Evolutionary conservation across 92 coral and sea anemone genomes (phyloP).

Genomic region (Anthopleura xanthogrammica): DNA sequence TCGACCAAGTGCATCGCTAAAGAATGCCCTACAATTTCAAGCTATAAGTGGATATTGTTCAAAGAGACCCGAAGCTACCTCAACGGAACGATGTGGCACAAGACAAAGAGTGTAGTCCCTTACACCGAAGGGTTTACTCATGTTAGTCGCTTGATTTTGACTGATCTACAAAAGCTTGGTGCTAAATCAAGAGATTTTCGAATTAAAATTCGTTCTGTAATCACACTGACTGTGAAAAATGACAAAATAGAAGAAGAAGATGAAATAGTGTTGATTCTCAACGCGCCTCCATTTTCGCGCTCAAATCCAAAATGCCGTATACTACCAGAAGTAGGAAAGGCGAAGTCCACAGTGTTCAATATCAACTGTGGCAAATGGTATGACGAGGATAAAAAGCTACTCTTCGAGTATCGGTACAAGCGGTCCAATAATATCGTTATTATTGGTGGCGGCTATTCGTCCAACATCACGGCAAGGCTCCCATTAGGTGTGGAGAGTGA

Average conservation of each 20-base stretch:
- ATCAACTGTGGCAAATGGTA: conserved; percentile 57
- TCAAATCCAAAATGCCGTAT: conserved; percentile 32
- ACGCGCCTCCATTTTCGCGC: conserved; percentile 52
- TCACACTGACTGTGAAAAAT: conserved; percentile 14
- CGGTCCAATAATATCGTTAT: conserved; percentile 48
- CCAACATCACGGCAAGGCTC: conserved; percentile 48
- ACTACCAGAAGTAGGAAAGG: conserved; percentile 57
- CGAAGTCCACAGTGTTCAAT: conserved; percentile 51
- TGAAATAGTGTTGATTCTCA: conserved; percentile 42
- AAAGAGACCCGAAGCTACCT: conserved; percentile 8
- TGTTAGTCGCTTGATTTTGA: background rate
- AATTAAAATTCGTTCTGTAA: conserved; percentile 23
- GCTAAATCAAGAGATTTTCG: conserved; percentile 5
- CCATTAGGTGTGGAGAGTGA: conserved; percentile 61
- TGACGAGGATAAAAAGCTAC: conserved; percentile 61
- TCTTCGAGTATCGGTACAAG: conserved; percentile 54
- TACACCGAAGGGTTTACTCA: background rate
- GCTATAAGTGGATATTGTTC: conserved; percentile 17
- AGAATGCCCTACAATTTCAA: conserved; percentile 19
- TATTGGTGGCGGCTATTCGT: conserved; percentile 41
- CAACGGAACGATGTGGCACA: conserved; percentile 38
- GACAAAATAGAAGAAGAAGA: conserved; percentile 33
- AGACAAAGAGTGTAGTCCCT: conserved; percentile 5
- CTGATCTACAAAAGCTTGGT: background rate
- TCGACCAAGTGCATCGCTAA: conserved; percentile 26